A percentile compares a stretch with the other conserved stretches of the same genome.
Evolutionary conservation across 2,113 vertebrate genomes (phyloP).

Genomic region (Apteryx owenii): DNA sequence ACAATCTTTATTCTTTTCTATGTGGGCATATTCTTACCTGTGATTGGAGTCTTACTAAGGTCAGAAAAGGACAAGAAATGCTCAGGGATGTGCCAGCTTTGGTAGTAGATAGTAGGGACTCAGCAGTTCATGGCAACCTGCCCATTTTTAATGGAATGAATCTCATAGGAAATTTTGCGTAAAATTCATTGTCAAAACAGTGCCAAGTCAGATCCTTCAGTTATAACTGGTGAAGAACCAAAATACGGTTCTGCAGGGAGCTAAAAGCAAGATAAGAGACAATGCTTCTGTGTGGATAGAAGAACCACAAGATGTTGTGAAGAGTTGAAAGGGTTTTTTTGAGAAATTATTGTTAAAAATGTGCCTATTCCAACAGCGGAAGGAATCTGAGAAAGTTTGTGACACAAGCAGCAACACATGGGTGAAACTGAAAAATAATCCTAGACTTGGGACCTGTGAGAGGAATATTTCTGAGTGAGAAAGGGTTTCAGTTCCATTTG

Average conservation of each 20-base stretch:
- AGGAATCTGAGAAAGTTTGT: not conserved
- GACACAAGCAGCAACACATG: fast-evolving
- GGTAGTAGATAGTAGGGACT: constrained; percentile 14
- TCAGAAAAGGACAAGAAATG: constrained; percentile 5
- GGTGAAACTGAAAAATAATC: not conserved
- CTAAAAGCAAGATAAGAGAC: not conserved
- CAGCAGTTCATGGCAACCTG: constrained; percentile 58
- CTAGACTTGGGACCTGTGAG: not conserved
- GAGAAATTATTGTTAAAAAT: not conserved
- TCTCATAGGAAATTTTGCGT: constrained; percentile 60
- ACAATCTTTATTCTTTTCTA: not conserved
- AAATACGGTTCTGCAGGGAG: constrained; percentile 25
- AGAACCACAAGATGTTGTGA: not conserved
- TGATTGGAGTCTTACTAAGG: not conserved
- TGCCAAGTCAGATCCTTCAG: constrained; percentile 22
- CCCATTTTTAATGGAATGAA: constrained; percentile 60
- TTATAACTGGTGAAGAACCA: not conserved
- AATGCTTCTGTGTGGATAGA: not conserved
- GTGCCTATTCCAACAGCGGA: not conserved
- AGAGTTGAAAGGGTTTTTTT: not conserved
- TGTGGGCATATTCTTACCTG: not conserved
- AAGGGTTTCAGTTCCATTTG: not conserved
- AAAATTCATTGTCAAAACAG: constrained; percentile 60
- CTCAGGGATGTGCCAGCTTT: not conserved
- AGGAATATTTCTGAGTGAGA: not conserved